These are phyloP conservation scores for Ascidia mentula DNA, from an alignment of 23 tunicate genomes.

Conservation along the genomic window DNA sequence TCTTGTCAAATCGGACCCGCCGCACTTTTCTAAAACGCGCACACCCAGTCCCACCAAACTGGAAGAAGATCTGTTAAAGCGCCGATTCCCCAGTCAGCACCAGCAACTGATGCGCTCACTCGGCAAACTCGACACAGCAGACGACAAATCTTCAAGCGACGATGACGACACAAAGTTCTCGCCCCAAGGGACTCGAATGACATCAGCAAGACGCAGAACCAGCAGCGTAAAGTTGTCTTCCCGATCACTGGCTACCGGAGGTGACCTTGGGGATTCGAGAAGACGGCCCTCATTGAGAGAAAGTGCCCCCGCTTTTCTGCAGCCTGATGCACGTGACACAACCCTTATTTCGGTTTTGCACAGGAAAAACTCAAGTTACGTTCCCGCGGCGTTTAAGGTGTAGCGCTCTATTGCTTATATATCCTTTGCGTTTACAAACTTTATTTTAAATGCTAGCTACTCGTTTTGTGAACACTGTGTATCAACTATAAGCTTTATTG, in stretches of 20 bases:
- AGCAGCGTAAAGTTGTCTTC: not conserved
- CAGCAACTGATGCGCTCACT: constrained; percentile 49
- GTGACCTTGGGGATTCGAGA: not conserved
- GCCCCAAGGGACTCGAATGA: not conserved
- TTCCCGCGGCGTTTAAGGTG: constrained; percentile 31
- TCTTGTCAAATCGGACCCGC: constrained; percentile 40
- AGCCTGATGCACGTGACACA: not conserved
- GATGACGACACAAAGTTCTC: not conserved
- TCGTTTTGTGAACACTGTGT: too few species aligned
- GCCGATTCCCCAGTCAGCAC: constrained; percentile 77
- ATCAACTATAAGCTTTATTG: too few species aligned
- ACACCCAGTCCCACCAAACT: constrained; percentile 54
- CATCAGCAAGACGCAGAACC: not conserved
- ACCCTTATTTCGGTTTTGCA: constrained; percentile 29
- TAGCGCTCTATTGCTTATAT: too few species aligned
- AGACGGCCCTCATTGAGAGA: not conserved
- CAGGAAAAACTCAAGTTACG: constrained; percentile 28
- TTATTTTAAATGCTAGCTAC: not conserved
- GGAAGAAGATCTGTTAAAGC: constrained; percentile 55
- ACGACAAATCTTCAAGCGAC: not conserved
- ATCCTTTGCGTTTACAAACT: not conserved
- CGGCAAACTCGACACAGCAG: constrained; percentile 6
- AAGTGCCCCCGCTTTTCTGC: constrained; percentile 11
- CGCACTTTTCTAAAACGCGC: not conserved
- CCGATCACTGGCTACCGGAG: not conserved